Percentiles rank a stretch among this genome's conserved stretches.
Evolutionary conservation across 1,140 invertebrate genomes (phyloP).

Genomic region (Lamellibrachia luymesi): DNA sequence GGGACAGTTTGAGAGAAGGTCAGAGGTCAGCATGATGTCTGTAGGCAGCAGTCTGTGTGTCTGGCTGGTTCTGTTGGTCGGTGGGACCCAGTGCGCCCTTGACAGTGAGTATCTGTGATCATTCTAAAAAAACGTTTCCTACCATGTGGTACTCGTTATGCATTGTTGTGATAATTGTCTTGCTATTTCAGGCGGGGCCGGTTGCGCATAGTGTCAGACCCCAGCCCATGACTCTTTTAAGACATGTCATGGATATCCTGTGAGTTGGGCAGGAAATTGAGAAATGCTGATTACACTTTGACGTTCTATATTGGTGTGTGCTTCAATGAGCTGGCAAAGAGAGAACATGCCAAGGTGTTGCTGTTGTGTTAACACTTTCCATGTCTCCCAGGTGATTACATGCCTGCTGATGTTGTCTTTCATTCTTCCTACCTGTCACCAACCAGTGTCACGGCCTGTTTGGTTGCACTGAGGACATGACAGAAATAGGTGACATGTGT

Average conservation of each 20-base stretch:
- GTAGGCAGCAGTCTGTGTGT: background rate
- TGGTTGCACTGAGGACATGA: background rate
- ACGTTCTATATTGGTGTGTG: background rate
- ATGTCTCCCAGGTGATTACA: background rate
- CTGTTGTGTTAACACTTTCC: background rate
- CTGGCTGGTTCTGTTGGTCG: background rate
- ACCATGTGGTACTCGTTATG: background rate
- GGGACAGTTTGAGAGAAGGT: background rate
- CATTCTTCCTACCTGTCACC: background rate
- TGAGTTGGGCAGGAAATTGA: background rate
- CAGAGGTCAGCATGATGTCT: background rate
- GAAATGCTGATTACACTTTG: background rate
- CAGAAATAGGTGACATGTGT: background rate
- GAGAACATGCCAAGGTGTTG: background rate
- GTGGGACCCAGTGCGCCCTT: background rate
- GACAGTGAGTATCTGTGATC: background rate
- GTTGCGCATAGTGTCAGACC: background rate
- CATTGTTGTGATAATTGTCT: constrained; percentile 1
- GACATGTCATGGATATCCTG: background rate
- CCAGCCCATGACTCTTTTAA: no score
- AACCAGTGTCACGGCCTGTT: background rate
- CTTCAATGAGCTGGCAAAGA: background rate
- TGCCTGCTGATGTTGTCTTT: background rate
- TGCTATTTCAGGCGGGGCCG: background rate
- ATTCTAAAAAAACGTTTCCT: background rate